A percentile compares a stretch with the other conserved stretches of the same genome.
phyloP scores from a whole-genome alignment of 2,888 invertebrate genomes.

The Ferrisia virgata region DNA sequence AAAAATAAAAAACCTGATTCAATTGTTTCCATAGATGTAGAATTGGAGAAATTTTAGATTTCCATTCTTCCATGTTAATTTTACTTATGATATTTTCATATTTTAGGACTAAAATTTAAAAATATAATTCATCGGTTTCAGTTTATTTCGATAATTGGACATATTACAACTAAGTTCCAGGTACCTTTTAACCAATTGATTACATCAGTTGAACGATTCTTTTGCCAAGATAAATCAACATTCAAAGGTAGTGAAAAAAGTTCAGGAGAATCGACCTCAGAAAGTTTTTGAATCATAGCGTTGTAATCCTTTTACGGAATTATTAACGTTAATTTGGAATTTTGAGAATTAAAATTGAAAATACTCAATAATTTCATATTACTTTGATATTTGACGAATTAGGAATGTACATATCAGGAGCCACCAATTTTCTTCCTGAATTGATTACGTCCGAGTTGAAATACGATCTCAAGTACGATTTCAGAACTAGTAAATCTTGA shows the following conservation, averaged over 20 bases:
- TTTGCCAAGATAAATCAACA: conserved; percentile 80
- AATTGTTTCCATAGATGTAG: conserved; percentile 80
- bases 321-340: no score
- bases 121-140: neutral
- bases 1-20: conserved; percentile 55
- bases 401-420: conserved; percentile 58
- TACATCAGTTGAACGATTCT: conserved; percentile 62
- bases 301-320: conserved; percentile 74
- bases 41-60: conserved; percentile 65
- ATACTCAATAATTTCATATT: neutral
- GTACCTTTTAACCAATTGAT: conserved; percentile 63
- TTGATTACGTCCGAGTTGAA: conserved; percentile 61
- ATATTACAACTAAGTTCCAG: neutral
- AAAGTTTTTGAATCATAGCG: conserved; percentile 64
- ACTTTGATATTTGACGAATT: conserved; percentile 59
- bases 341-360: conserved; percentile 49
- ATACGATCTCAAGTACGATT: conserved; percentile 65
- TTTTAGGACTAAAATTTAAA: conserved; percentile 17
- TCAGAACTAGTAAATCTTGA: conserved; percentile 67
- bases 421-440: conserved; percentile 61
- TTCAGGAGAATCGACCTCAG: conserved; percentile 70
- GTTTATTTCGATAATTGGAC: neutral
- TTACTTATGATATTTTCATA: conserved; percentile 5
- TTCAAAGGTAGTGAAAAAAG: conserved; percentile 83
- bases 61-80: conserved; percentile 54